These are phyloP conservation scores for Nyleta sp. DNA, from an alignment of 2,888 invertebrate species.

Conservation along the genomic window DNA sequence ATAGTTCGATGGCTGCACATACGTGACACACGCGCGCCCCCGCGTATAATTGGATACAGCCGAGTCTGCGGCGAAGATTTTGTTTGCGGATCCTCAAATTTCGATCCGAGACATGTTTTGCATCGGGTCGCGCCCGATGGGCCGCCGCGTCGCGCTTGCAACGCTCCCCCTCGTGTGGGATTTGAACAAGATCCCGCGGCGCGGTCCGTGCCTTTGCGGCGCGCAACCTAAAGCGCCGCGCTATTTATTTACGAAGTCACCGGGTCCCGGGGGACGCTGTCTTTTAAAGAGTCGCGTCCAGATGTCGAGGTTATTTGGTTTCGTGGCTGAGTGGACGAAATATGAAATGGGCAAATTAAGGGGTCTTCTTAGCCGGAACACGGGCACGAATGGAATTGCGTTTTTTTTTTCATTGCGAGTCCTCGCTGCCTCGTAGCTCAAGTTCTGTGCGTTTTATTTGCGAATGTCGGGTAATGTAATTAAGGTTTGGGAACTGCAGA, in stretches of 20 bases:
- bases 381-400: no score
- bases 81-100: constrained; percentile 54
- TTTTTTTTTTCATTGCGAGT: no score
- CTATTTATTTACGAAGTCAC: constrained; percentile 43
- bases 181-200: constrained; percentile 24
- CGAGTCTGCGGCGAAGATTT: constrained; percentile 50
- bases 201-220: constrained; percentile 10
- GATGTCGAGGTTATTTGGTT: constrained; percentile 26
- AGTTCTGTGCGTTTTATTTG: no score
- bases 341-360: constrained; percentile 23
- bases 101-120: constrained; percentile 57
- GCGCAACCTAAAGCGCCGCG: background rate
- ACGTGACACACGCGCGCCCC: constrained; percentile 42
- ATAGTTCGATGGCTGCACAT: constrained; percentile 47
- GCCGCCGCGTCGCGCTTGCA: background rate
- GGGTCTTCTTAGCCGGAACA: background rate
- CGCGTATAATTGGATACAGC: constrained; percentile 56
- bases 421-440: no score
- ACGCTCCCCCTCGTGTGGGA: constrained; percentile 11
- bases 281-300: constrained; percentile 22
- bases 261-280: constrained; percentile 9
- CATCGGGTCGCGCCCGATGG: constrained; percentile 24
- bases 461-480: no score
- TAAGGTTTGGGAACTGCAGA: no score
- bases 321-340: constrained; percentile 1